phyloP scores from a whole-genome alignment of 92 coral and sea anemone genomes.

The Porites lobata region DNA sequence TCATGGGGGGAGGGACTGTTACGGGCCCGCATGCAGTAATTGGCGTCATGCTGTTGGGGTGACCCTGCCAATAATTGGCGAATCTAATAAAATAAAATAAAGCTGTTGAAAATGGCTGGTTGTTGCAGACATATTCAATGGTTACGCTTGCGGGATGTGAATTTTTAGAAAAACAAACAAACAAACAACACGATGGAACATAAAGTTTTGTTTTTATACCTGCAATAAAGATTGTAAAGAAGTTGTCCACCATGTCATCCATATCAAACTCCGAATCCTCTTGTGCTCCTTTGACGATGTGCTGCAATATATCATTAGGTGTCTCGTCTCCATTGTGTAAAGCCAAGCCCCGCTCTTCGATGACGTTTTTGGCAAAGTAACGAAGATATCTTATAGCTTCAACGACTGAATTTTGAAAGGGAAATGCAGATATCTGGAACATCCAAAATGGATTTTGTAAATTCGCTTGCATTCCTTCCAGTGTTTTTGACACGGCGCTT shows the following conservation, averaged over 20 bases:
- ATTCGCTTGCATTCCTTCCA: conserved; percentile 37
- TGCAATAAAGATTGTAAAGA: conserved; percentile 76
- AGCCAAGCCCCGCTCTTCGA: conserved; percentile 24
- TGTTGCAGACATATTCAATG: no score
- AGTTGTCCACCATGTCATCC: conserved; percentile 79
- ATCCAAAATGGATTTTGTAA: conserved; percentile 39
- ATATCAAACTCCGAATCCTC: conserved; percentile 44
- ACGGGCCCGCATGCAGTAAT: no score
- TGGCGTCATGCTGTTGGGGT: no score
- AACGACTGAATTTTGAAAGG: conserved; percentile 36
- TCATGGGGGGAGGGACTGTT: no score
- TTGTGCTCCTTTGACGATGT: conserved; percentile 50
- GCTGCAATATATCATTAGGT: conserved; percentile 66
- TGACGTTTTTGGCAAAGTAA: conserved; percentile 37
- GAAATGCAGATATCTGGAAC: conserved; percentile 35
- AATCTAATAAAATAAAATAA: no score
- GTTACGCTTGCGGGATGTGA: no score
- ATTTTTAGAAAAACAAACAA: no score
- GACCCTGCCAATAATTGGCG: no score
- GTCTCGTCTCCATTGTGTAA: conserved; percentile 27
- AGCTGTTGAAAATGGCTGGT: no score
- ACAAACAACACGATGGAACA: no score
- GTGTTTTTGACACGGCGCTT: conserved; percentile 21
- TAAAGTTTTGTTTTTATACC: conserved; percentile 17
- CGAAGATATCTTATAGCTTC: conserved; percentile 29